These are phyloP conservation scores for Protula sp. DNA, from an alignment of 2,888 invertebrate species.

Conservation along the genomic window DNA sequence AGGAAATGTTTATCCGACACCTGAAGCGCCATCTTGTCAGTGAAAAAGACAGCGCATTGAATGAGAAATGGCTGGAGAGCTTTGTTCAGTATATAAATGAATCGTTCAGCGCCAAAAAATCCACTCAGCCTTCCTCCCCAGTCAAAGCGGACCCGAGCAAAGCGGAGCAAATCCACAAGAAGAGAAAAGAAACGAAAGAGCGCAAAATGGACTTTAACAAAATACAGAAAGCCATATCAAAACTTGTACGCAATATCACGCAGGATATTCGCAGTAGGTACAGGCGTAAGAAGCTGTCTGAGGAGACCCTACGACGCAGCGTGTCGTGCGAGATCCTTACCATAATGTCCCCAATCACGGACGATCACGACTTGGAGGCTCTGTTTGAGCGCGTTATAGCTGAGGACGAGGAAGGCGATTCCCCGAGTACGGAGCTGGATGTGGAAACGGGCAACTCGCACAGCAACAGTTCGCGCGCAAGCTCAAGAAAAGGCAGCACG, in stretches of 20 bases:
- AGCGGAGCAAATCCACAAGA: background rate
- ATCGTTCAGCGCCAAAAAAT: background rate
- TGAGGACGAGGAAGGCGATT: background rate
- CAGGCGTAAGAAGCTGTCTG: conserved; percentile 1
- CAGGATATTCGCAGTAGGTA: conserved; percentile 17
- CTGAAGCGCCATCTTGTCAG: background rate
- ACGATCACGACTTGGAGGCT: conserved; percentile 2
- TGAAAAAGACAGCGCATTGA: background rate
- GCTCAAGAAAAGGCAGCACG: too few relatives aligned
- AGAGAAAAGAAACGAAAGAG: background rate
- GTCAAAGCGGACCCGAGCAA: background rate
- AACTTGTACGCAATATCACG: conserved; percentile 21
- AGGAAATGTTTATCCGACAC: background rate
- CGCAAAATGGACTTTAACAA: conserved; percentile 21
- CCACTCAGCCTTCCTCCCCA: background rate
- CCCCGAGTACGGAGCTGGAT: background rate
- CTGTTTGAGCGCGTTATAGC: background rate
- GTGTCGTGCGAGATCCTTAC: conserved; percentile 3
- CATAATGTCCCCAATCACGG: conserved; percentile 7
- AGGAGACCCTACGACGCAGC: conserved; percentile 2
- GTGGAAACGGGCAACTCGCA: too few relatives aligned
- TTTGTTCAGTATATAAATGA: background rate
- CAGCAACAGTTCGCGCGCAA: too few relatives aligned
- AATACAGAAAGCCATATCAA: conserved; percentile 23
- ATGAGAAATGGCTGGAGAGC: background rate